Evolutionary conservation across 1,140 invertebrate species (phyloP).

Genomic region (Papilio dardanus): DNA sequence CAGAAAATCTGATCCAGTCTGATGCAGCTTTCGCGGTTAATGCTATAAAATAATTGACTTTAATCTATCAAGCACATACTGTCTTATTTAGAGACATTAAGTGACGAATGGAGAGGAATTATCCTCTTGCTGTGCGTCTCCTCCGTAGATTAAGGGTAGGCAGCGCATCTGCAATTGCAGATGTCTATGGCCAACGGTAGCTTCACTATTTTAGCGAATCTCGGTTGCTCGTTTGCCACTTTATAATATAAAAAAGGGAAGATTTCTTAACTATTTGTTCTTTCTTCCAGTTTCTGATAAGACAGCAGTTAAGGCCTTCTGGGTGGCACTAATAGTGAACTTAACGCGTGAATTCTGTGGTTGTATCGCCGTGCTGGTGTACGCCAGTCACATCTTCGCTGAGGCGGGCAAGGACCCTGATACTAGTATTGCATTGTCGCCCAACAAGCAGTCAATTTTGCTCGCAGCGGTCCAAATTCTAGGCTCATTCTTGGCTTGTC

Average conservation of each 20-base stretch:
- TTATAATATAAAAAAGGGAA: neutral
- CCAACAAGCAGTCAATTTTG: slow-evolving; percentile 73
- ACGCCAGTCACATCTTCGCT: slow-evolving; percentile 73
- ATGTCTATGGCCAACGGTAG: too few relatives aligned
- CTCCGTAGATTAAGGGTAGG: too few relatives aligned
- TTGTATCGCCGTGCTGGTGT: slow-evolving; percentile 74
- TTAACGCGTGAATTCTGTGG: slow-evolving; percentile 72
- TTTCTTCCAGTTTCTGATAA: slow-evolving; percentile 61
- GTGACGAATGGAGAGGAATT: too few relatives aligned
- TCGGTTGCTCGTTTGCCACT: neutral
- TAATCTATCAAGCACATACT: too few relatives aligned
- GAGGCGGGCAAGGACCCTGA: slow-evolving; percentile 63
- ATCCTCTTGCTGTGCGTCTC: too few relatives aligned
- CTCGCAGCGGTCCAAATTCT: slow-evolving; percentile 71
- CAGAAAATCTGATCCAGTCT: too few relatives aligned
- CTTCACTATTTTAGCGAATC: too few relatives aligned
- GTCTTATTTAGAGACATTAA: too few relatives aligned
- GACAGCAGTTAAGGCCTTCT: slow-evolving; percentile 71
- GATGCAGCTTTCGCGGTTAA: too few relatives aligned
- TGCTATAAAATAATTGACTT: too few relatives aligned
- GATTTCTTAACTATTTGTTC: neutral
- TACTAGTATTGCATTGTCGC: slow-evolving; percentile 64
- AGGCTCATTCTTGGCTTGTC: slow-evolving; percentile 73
- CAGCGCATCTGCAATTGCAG: too few relatives aligned
- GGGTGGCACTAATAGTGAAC: slow-evolving; percentile 72